Percentiles rank a stretch among this genome's conserved stretches.
Evolutionary conservation across 2,113 vertebrate species (phyloP).

Genomic region (Triplophysa siluroides): DNA sequence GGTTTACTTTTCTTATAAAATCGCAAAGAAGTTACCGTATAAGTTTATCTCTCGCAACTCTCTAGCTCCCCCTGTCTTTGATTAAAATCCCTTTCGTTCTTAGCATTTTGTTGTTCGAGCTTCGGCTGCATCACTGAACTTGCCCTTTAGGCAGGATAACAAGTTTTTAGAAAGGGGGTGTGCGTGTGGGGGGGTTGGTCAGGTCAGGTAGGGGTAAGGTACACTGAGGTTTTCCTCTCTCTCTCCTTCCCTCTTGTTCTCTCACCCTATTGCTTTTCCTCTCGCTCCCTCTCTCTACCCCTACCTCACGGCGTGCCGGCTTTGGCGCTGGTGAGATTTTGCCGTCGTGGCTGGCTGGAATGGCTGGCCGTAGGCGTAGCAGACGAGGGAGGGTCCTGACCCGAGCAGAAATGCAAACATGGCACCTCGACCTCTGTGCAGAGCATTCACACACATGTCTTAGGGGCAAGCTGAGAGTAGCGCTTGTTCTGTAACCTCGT

Average conservation of each 20-base stretch:
- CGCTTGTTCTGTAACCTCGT: constrained; percentile 70
- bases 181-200: constrained; percentile 57
- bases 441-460: constrained; percentile 70
- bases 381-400: constrained; percentile 67
- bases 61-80: constrained; percentile 51
- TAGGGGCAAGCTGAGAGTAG: constrained; percentile 73
- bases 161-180: constrained; percentile 58
- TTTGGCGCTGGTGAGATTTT: constrained; percentile 51
- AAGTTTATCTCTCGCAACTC: constrained; percentile 37
- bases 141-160: constrained; percentile 61
- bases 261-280: constrained; percentile 45
- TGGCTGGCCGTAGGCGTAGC: constrained; percentile 68
- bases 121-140: constrained; percentile 47
- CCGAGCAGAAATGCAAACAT: constrained; percentile 74
- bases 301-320: constrained; percentile 51
- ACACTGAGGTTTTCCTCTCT: constrained; percentile 66
- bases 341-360: constrained; percentile 55
- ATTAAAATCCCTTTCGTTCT: constrained; percentile 25
- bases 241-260: constrained; percentile 49
- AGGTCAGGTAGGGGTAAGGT: constrained; percentile 69
- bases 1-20: constrained; percentile 40
- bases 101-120: constrained; percentile 32
- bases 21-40: constrained; percentile 10
- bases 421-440: constrained; percentile 68
- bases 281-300: constrained; percentile 36